phyloP scores from a whole-genome alignment of 1,140 invertebrate genomes.

The Lucilia cuprina region DNA sequence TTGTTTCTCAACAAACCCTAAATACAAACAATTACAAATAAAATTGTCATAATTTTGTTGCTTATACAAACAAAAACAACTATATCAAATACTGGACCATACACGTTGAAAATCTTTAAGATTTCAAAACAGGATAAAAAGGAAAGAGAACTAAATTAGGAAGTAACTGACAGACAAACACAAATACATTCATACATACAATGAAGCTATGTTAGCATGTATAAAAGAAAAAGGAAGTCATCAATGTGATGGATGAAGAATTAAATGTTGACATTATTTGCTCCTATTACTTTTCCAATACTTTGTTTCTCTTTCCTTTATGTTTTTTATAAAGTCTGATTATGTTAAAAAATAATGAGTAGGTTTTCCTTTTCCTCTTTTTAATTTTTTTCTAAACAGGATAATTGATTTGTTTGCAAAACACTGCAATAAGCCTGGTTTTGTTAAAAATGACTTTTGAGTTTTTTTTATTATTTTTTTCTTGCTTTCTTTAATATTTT shows the following conservation, averaged over 20 bases:
- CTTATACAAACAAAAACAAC: no score
- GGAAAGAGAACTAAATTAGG: constrained; percentile 10
- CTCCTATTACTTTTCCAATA: not conserved
- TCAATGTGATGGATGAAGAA: constrained; percentile 21
- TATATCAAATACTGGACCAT: not conserved
- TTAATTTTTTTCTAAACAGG: not conserved
- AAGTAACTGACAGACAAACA: not conserved
- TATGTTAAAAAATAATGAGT: not conserved
- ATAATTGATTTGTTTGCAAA: constrained; percentile 31
- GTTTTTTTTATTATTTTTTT: not conserved
- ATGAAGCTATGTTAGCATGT: no score
- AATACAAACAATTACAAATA: no score
- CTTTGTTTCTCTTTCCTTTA: not conserved
- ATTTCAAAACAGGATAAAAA: not conserved
- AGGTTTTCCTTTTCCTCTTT: not conserved
- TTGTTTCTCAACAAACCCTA: not conserved
- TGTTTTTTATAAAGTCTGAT: not conserved
- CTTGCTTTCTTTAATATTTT: not conserved
- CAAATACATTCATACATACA: not conserved
- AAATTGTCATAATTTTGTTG: not conserved
- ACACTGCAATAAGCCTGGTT: not conserved
- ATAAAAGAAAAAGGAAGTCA: not conserved
- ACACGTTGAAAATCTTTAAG: not conserved
- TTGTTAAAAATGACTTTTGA: not conserved
- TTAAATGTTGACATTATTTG: not conserved